Conservation (phyloP, 2,113 vertebrate genomes). For the Oryzias javanicus region DNA sequence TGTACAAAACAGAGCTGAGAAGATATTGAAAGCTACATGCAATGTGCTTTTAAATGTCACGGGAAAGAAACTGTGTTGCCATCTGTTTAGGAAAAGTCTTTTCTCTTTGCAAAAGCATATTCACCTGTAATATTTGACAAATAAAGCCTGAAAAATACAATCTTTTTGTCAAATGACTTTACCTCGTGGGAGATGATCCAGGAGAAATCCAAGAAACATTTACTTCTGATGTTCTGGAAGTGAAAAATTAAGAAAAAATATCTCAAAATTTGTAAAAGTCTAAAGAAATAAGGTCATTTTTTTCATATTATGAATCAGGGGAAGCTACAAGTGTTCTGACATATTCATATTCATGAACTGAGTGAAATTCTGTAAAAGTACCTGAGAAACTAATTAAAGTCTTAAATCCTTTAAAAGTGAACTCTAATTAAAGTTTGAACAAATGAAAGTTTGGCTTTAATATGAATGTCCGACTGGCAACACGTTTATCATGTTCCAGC, state of each 20-base stretch:
- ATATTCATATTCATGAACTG: background rate
- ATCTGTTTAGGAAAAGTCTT: background rate
- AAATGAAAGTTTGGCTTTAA: background rate
- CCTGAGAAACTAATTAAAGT: background rate
- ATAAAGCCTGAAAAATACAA: conserved; percentile 14
- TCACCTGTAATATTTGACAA: conserved; percentile 18
- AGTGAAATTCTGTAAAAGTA: background rate
- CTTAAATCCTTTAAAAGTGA: background rate
- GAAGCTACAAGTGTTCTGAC: background rate
- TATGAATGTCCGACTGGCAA: background rate
- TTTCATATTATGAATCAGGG: background rate
- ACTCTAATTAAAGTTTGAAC: conserved; percentile 13
- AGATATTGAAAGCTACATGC: conserved; percentile 17
- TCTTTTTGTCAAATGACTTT: background rate
- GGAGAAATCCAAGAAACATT: no score
- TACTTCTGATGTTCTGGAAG: no score
- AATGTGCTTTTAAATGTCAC: conserved; percentile 28
- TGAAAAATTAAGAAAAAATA: no score
- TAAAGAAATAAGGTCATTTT: no score
- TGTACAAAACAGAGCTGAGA: conserved; percentile 25
- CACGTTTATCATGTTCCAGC: background rate
- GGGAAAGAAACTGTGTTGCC: conserved; percentile 15
- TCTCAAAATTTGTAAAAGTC: no score
- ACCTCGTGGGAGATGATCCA: background rate
- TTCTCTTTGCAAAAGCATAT: conserved; percentile 2